A percentile compares a stretch with the other conserved stretches of the same genome.
Evolutionary conservation across 1,140 invertebrate species (phyloP).

Genomic region (Sarcophaga bullata): DNA sequence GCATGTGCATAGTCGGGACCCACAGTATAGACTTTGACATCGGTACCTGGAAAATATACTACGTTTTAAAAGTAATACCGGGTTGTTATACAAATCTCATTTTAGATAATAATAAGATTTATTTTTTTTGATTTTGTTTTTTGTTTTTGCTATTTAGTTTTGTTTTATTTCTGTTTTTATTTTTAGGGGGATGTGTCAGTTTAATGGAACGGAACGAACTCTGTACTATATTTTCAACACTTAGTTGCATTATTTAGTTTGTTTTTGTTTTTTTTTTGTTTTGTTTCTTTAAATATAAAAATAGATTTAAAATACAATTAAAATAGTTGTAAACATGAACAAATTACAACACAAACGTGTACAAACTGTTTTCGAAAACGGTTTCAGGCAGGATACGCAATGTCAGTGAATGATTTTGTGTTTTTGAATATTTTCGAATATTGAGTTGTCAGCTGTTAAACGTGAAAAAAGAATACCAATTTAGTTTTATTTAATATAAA

Average conservation of each 20-base stretch:
- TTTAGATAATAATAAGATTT: constrained; percentile 32
- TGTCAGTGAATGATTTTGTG: constrained; percentile 1
- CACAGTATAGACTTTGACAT: constrained; percentile 74
- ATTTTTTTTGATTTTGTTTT: constrained; percentile 18
- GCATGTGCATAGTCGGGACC: constrained; percentile 99
- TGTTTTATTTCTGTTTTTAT: background rate
- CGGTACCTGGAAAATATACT: constrained; percentile 68
- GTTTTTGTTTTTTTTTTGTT: constrained; percentile 22
- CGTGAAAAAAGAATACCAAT: background rate
- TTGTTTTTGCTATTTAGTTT: background rate
- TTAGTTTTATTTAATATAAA: too few relatives aligned
- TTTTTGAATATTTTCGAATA: constrained; percentile 4
- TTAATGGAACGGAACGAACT: background rate
- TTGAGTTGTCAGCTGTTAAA: background rate
- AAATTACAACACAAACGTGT: constrained; percentile 17
- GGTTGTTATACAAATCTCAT: constrained; percentile 48
- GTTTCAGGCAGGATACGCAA: constrained; percentile 12
- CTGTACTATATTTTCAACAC: background rate
- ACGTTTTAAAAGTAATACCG: constrained; percentile 66
- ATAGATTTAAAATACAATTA: background rate
- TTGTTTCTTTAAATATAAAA: background rate
- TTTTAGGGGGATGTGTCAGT: background rate
- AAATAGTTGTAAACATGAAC: background rate
- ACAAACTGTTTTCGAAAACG: constrained; percentile 6
- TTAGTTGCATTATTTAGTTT: constrained; percentile 15